phyloP scores from a whole-genome alignment of 2,797 vertebrate species.

The Falco rusticolus region DNA sequence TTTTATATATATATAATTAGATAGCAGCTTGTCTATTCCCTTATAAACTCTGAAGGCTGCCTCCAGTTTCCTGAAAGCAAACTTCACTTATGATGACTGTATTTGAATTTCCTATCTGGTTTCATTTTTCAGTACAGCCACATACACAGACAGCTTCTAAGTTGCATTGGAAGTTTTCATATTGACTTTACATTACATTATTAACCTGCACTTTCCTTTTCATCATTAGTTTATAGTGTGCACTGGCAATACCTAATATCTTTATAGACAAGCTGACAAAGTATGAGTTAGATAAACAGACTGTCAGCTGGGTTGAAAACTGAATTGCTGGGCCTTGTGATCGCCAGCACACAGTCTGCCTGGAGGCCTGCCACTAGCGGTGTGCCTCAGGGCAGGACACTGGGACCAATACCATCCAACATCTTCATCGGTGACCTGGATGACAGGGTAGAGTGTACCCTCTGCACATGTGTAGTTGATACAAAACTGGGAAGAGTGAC shows the following conservation, averaged over 20 bases:
- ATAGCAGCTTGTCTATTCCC: background rate
- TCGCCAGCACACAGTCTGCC: background rate
- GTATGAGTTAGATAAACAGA: background rate
- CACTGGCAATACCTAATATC: background rate
- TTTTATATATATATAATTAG: background rate
- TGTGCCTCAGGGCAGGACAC: background rate
- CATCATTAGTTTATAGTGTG: background rate
- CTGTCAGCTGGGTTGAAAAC: background rate
- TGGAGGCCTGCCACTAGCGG: accelerated
- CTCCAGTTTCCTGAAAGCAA: background rate
- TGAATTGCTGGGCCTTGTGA: background rate
- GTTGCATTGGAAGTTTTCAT: background rate
- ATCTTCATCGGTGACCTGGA: background rate
- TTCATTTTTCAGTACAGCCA: background rate
- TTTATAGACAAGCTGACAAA: background rate
- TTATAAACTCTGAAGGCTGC: background rate
- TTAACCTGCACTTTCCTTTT: background rate
- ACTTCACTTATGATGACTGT: background rate
- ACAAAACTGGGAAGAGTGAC: background rate
- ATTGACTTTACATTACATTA: background rate
- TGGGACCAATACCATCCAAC: background rate
- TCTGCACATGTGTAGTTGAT: background rate
- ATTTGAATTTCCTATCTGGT: background rate
- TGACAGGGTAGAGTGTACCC: background rate
- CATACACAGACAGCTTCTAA: background rate